Percentiles rank a stretch among this genome's conserved stretches.
Evolutionary conservation across 2,888 invertebrate species (phyloP).

Genomic region (Agriotes lineatus): DNA sequence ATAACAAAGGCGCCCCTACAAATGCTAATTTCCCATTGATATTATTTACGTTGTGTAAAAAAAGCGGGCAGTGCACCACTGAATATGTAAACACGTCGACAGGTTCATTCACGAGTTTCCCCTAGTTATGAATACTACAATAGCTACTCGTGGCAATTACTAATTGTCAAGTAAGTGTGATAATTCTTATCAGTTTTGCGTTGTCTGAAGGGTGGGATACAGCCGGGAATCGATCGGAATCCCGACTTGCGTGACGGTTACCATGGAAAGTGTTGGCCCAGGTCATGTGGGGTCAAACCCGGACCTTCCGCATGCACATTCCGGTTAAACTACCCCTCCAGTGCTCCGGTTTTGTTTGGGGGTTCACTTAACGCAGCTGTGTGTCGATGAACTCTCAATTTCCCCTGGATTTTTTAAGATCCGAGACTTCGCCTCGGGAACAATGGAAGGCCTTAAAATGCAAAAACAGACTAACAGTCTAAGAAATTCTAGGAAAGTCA

Average conservation of each 20-base stretch:
- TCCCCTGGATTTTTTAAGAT: not conserved
- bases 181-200: conserved; percentile 38
- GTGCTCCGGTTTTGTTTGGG: conserved; percentile 44
- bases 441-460: not conserved
- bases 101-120: conserved; percentile 34
- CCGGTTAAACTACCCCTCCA: conserved; percentile 43
- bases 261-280: conserved; percentile 69
- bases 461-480: not conserved
- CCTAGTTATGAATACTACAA: conserved; percentile 29
- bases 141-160: conserved; percentile 17
- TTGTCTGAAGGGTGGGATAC: conserved; percentile 50
- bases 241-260: conserved; percentile 67
- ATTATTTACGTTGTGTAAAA: not conserved
- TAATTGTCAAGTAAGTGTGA: conserved; percentile 38
- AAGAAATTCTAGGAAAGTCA: too few relatives aligned
- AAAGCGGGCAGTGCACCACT: conserved; percentile 2
- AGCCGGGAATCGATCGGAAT: conserved; percentile 62
- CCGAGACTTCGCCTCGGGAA: not conserved
- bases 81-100: conserved; percentile 15
- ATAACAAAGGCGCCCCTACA: too few relatives aligned
- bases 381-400: conserved; percentile 40
- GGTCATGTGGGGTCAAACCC: conserved; percentile 68
- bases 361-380: conserved; percentile 32
- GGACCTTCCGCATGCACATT: conserved; percentile 63
- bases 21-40: not conserved